Percentiles rank a stretch among this genome's conserved stretches.
These are phyloP conservation scores for Yasuhikotakia modesta DNA, from an alignment of 2,797 vertebrate genomes.

Conservation along the genomic window DNA sequence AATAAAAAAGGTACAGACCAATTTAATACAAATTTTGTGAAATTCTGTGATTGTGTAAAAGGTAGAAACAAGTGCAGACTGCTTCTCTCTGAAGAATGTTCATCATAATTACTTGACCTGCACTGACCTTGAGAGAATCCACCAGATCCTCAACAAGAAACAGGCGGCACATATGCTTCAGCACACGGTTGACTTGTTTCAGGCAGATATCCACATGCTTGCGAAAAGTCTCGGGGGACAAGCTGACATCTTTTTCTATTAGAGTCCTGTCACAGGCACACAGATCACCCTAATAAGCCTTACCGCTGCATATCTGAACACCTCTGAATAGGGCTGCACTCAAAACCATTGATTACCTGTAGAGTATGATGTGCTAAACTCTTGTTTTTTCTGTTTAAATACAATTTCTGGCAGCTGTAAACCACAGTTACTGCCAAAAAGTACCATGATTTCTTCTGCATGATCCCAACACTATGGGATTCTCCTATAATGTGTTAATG, in stretches of 20 bases:
- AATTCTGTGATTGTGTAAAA: neutral
- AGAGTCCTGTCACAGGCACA: constrained; percentile 75
- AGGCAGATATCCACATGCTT: constrained; percentile 82
- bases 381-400: too few relatives aligned
- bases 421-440: too few relatives aligned
- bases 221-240: constrained; percentile 89
- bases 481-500: too few relatives aligned
- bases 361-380: neutral
- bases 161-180: constrained; percentile 86
- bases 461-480: too few relatives aligned
- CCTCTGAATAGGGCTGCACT: constrained; percentile 10
- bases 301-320: constrained; percentile 12
- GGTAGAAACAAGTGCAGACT: neutral
- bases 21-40: neutral
- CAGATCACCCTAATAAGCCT: constrained; percentile 56
- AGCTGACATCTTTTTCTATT: constrained; percentile 86
- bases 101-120: neutral
- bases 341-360: neutral
- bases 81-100: neutral
- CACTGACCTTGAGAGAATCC: constrained; percentile 90
- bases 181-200: constrained; percentile 83
- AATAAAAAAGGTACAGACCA: neutral
- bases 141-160: constrained; percentile 92
- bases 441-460: too few relatives aligned
- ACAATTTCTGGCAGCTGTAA: too few relatives aligned